Percentiles rank a stretch among this genome's conserved stretches.
Evolutionary conservation across 2,113 vertebrate species (phyloP).

Genomic region (Gopherus flavomarginatus): DNA sequence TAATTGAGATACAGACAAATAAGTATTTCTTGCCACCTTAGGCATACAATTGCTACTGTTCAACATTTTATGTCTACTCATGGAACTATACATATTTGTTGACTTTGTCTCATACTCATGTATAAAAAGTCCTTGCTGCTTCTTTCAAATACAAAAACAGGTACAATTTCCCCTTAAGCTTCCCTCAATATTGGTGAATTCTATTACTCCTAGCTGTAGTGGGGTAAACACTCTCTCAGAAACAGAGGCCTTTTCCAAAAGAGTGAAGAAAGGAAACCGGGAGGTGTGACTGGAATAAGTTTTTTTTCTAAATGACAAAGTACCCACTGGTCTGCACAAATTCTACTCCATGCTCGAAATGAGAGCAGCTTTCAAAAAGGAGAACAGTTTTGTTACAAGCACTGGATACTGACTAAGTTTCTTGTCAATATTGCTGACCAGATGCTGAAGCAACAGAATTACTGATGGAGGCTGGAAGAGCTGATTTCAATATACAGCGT

Average conservation of each 20-base stretch:
- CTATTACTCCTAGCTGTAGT: not conserved
- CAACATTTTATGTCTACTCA: too few species aligned
- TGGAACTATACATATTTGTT: too few species aligned
- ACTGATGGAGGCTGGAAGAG: not conserved
- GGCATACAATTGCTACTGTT: too few species aligned
- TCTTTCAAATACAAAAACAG: too few species aligned
- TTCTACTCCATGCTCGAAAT: not conserved
- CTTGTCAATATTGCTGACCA: not conserved
- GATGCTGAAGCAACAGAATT: not conserved
- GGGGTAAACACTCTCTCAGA: not conserved
- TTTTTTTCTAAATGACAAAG: not conserved
- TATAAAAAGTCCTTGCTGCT: too few species aligned
- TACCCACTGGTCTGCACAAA: not conserved
- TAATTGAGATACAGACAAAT: too few species aligned
- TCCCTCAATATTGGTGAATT: too few species aligned
- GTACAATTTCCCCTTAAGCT: too few species aligned
- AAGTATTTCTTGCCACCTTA: too few species aligned
- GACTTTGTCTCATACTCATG: too few species aligned
- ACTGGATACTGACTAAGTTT: not conserved
- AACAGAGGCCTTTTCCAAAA: not conserved
- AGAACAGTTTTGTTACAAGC: not conserved
- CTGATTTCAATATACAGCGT: fast-evolving
- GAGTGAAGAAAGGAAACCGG: not conserved
- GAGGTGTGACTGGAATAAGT: not conserved
- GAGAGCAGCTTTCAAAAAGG: not conserved